Percentiles rank a stretch among this genome's conserved stretches.
Conservation (phyloP, 2,797 vertebrate genomes). For the Zenarchopterus dispar region DNA sequence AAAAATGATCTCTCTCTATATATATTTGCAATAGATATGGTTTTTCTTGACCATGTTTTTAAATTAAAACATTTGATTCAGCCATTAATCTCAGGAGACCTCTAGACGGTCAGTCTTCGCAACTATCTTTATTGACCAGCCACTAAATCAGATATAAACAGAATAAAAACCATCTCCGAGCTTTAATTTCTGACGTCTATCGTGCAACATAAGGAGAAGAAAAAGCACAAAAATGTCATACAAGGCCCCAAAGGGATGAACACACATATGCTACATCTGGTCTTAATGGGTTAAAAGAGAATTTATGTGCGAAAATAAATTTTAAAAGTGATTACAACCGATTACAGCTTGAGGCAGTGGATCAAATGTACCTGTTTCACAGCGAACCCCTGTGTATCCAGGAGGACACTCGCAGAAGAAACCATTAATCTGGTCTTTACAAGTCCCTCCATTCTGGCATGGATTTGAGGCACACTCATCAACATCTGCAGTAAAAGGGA, state of each 20-base stretch:
- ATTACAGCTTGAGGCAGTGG: background rate
- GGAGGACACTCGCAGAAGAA: conserved; percentile 88
- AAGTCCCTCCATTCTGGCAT: conserved; percentile 90
- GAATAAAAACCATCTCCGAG: too few relatives aligned
- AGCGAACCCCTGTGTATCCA: conserved; percentile 85
- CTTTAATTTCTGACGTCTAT: too few relatives aligned
- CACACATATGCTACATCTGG: background rate
- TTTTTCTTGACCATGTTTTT: too few relatives aligned
- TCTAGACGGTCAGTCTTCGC: too few relatives aligned
- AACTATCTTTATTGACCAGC: too few relatives aligned
- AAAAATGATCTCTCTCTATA: too few relatives aligned
- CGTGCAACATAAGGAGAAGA: background rate
- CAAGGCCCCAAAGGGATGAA: background rate
- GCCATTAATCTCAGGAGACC: too few relatives aligned
- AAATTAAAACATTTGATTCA: too few relatives aligned
- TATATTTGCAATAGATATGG: too few relatives aligned
- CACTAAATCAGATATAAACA: too few relatives aligned
- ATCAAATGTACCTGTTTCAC: conserved; percentile 79
- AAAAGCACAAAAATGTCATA: background rate
- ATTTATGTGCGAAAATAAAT: background rate
- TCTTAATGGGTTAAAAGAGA: background rate
- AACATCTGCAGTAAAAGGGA: conserved; percentile 82
- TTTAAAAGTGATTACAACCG: background rate
- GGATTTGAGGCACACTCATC: conserved; percentile 91
- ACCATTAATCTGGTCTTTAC: conserved; percentile 83